Evolutionary conservation across 2,113 vertebrate species (phyloP).

Genomic region (Hemichromis elongatus): DNA sequence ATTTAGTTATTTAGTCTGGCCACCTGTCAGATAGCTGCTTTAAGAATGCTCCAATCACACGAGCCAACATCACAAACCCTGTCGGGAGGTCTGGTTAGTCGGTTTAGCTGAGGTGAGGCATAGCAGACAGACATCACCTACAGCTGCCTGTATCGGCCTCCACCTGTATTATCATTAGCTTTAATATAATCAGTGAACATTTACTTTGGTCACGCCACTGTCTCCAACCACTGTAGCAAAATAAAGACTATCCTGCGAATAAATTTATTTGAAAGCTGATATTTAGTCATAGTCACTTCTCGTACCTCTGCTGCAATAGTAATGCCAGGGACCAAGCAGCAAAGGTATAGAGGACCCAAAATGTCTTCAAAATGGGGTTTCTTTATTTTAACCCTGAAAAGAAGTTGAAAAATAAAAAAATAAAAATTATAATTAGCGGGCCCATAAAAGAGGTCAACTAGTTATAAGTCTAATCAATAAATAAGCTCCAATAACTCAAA

Average conservation of each 20-base stretch:
- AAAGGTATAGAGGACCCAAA: no score
- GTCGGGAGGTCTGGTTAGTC: neutral
- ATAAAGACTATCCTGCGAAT: neutral
- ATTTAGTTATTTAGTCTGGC: neutral
- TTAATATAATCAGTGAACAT: neutral
- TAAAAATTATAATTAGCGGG: no score
- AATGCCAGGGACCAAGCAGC: no score
- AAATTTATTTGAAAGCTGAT: neutral
- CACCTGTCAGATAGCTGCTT: neutral
- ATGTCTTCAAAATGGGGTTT: no score
- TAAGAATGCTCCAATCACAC: neutral
- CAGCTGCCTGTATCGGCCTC: neutral
- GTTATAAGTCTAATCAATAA: no score
- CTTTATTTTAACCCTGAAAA: no score
- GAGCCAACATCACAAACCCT: neutral
- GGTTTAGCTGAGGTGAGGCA: neutral
- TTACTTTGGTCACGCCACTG: neutral
- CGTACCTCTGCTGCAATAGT: neutral
- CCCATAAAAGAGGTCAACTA: no score
- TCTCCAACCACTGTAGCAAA: neutral
- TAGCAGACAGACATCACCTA: neutral
- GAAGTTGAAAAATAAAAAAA: no score
- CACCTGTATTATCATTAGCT: neutral
- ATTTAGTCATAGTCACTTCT: neutral
- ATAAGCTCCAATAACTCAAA: no score